phyloP scores from a whole-genome alignment of 2,888 invertebrate species.

The Erebia palarica region DNA sequence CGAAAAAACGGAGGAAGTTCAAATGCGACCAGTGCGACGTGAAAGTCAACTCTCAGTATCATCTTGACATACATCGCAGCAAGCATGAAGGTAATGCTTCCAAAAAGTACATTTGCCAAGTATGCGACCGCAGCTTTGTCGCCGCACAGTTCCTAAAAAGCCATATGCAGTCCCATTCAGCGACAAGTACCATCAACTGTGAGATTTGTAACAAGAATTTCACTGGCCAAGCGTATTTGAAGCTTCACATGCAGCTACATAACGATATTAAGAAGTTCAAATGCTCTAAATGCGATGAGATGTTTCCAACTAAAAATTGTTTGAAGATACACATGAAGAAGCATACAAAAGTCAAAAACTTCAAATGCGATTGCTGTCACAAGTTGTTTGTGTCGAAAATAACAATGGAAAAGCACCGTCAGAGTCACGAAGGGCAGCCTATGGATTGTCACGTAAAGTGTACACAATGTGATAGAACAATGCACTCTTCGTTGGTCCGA shows the following conservation, averaged over 20 bases:
- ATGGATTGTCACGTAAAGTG: slow-evolving; percentile 77
- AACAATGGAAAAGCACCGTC: slow-evolving; percentile 76
- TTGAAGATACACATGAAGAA: slow-evolving; percentile 78
- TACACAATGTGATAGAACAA: slow-evolving; percentile 70
- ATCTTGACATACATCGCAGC: slow-evolving; percentile 74
- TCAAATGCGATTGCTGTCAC: slow-evolving; percentile 73
- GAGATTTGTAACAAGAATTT: slow-evolving; percentile 75
- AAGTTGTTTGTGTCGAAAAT: slow-evolving; percentile 77
- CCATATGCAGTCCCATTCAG: slow-evolving; percentile 76
- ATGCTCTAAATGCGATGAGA: slow-evolving; percentile 75
- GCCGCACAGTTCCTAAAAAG: slow-evolving; percentile 77
- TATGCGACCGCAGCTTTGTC: slow-evolving; percentile 75
- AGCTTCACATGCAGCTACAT: slow-evolving; percentile 76
- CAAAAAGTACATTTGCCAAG: slow-evolving; percentile 72
- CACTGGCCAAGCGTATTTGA: slow-evolving; percentile 75
- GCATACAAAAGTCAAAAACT: slow-evolving; percentile 77
- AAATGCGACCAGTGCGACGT: slow-evolving; percentile 77
- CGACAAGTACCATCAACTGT: slow-evolving; percentile 72
- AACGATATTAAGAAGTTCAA: slow-evolving; percentile 78
- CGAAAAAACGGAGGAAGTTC: slow-evolving; percentile 72
- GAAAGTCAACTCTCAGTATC: slow-evolving; percentile 77
- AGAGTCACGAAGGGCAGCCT: slow-evolving; percentile 73
- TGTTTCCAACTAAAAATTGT: slow-evolving; percentile 77
- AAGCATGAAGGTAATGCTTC: slow-evolving; percentile 72
- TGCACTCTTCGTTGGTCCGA: slow-evolving; percentile 69